Conservation (phyloP, 2,797 vertebrate species). For the Chrosomus eos region DNA sequence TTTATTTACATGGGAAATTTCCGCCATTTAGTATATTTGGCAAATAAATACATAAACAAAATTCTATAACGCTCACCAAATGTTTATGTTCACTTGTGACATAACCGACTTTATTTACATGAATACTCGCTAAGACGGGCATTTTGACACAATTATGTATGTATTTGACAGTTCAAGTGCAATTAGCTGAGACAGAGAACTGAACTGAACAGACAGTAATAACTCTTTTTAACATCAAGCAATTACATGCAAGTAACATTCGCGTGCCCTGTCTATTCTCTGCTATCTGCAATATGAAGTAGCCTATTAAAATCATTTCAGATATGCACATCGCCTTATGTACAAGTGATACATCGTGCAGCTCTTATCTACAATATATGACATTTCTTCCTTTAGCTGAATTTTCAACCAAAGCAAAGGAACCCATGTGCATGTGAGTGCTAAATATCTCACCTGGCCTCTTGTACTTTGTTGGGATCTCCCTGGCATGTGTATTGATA, state of each 20-base stretch:
- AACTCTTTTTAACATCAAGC: not conserved
- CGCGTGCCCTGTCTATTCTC: no score
- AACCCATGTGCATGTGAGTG: not conserved
- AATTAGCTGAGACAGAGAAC: no score
- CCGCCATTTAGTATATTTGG: not conserved
- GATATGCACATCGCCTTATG: no score
- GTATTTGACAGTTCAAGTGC: no score
- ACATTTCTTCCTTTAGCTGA: not conserved
- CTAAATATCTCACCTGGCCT: slow-evolving; percentile 87
- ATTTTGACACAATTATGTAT: not conserved
- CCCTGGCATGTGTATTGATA: slow-evolving; percentile 87
- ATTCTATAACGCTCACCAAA: not conserved
- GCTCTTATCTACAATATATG: no score
- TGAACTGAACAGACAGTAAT: not conserved
- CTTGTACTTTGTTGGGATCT: slow-evolving; percentile 83
- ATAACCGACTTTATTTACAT: not conserved
- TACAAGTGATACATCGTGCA: no score
- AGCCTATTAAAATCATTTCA: no score
- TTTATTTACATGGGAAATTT: not conserved
- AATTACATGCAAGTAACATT: no score
- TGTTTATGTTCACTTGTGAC: not conserved
- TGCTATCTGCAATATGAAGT: no score
- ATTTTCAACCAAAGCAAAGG: not conserved
- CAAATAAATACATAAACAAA: not conserved
- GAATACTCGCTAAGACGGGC: not conserved